These are phyloP conservation scores for Acleris emargana DNA, from an alignment of 2,888 invertebrate genomes.

Conservation along the genomic window DNA sequence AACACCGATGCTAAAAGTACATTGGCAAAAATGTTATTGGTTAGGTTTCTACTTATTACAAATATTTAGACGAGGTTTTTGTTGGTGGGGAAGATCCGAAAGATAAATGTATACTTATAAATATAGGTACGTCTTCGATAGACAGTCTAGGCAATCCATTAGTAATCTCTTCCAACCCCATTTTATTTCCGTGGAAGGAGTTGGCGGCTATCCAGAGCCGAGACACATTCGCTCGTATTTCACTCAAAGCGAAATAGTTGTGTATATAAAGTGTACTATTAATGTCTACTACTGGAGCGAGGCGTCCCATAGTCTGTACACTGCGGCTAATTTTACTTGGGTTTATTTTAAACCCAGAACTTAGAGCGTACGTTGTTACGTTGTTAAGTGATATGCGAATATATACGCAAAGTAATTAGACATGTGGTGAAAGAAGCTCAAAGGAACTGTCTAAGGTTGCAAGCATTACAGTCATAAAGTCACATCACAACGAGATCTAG, in stretches of 20 bases:
- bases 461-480: too few species aligned
- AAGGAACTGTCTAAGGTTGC: background rate
- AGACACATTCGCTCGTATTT: slow-evolving; percentile 66
- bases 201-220: slow-evolving; percentile 64
- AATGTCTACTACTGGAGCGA: slow-evolving; percentile 66
- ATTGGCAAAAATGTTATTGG: too few species aligned
- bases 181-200: slow-evolving; percentile 36
- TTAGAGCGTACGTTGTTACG: background rate
- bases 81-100: too few species aligned
- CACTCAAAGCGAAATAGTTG: slow-evolving; percentile 71
- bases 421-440: slow-evolving; percentile 9
- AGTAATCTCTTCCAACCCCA: slow-evolving; percentile 26
- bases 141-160: slow-evolving; percentile 16
- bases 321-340: slow-evolving; percentile 26
- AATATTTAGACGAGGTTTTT: too few species aligned
- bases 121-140: background rate
- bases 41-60: too few species aligned
- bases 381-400: slow-evolving; percentile 15
- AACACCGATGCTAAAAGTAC: too few species aligned
- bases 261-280: slow-evolving; percentile 64
- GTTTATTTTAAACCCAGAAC: slow-evolving; percentile 4
- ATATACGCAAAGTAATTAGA: slow-evolving; percentile 12
- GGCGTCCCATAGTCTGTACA: slow-evolving; percentile 69
- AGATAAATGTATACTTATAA: too few species aligned
- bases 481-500: too few species aligned